Evolutionary conservation across 2,888 invertebrate species (phyloP).

Genomic region (Aphidius colemani): DNA sequence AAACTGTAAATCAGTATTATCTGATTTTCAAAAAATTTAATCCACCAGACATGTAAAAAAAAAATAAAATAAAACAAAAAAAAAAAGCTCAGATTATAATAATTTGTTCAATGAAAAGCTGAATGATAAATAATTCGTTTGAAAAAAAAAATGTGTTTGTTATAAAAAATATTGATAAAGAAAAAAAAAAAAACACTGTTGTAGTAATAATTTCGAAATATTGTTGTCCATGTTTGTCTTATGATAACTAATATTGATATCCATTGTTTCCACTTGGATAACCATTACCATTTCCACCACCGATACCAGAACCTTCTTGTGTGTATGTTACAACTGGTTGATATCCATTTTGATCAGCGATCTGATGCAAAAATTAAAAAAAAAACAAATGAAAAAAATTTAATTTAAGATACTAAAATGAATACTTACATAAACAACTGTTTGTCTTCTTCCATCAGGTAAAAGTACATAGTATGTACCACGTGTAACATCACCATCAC

Average conservation of each 20-base stretch:
- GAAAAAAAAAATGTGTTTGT: no score
- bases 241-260: conserved; percentile 38
- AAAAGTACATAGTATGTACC: conserved; percentile 59
- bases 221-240: conserved; percentile 16
- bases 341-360: conserved; percentile 72
- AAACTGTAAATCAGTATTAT: not conserved
- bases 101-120: no score
- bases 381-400: no score
- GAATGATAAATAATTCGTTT: not conserved
- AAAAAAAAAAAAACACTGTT: conserved; percentile 7
- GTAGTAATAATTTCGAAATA: conserved; percentile 12
- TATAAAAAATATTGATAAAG: not conserved
- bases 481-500: conserved; percentile 57
- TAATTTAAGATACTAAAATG: no score
- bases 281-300: conserved; percentile 35
- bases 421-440: conserved; percentile 66
- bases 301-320: conserved; percentile 56
- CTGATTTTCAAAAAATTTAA: not conserved
- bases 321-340: conserved; percentile 72
- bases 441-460: conserved; percentile 62
- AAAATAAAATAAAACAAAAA: not conserved
- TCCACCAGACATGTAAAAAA: not conserved
- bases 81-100: no score
- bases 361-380: not conserved
- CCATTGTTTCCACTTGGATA: conserved; percentile 38